Percentiles rank a stretch among this genome's conserved stretches.
Conservation (phyloP, 1,140 invertebrate genomes). For the Ericerus pela region DNA sequence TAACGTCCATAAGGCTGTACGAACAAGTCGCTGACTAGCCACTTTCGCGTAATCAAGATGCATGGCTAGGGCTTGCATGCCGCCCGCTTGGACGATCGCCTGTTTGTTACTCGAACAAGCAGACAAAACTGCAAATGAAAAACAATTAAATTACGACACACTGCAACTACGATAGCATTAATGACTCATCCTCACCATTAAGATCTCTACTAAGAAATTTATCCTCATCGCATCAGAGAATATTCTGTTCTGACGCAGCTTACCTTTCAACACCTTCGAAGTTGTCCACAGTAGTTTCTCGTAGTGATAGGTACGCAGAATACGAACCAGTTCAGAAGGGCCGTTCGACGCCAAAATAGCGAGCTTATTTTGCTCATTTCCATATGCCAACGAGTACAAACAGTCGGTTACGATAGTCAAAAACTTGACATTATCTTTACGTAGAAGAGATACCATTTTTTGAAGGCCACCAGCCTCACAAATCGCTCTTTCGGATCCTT, state of each 20-base stretch:
- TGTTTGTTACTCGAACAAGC: constrained; percentile 97
- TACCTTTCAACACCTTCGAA: constrained; percentile 82
- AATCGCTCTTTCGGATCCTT: constrained; percentile 95
- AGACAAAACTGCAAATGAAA: constrained; percentile 51
- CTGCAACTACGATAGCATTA: no score
- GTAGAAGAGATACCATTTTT: constrained; percentile 92
- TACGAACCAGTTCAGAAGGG: constrained; percentile 87
- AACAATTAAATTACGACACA: background rate
- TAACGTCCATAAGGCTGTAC: constrained; percentile 95
- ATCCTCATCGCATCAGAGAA: no score
- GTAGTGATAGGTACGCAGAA: constrained; percentile 92
- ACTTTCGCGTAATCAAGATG: constrained; percentile 65
- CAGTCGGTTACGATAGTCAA: constrained; percentile 96
- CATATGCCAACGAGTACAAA: constrained; percentile 91
- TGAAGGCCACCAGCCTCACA: constrained; percentile 88
- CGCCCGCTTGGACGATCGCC: constrained; percentile 90
- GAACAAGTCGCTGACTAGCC: constrained; percentile 73
- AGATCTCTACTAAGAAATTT: no score
- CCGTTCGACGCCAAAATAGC: constrained; percentile 94
- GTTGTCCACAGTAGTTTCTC: constrained; percentile 98
- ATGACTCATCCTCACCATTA: no score
- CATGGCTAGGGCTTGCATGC: constrained; percentile 92
- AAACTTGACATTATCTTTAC: constrained; percentile 93
- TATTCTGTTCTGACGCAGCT: constrained; percentile 7
- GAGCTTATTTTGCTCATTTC: constrained; percentile 93